Conservation (phyloP, 35 echinoderm and acorn worm species). For the Diadema setosum region DNA sequence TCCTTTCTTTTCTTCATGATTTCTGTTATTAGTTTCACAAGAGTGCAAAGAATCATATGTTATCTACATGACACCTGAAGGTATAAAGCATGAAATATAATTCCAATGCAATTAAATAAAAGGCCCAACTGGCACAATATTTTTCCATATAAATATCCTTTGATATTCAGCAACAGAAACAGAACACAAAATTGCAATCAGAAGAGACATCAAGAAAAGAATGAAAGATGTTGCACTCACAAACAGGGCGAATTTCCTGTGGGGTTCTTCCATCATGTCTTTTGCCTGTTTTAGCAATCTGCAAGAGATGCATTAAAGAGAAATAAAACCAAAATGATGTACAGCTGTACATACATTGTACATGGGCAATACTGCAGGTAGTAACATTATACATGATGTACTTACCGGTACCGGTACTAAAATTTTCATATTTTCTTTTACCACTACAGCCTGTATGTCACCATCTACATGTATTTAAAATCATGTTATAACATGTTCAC, state of each 20-base stretch:
- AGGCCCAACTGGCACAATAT: background rate
- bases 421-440: background rate
- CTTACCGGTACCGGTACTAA: background rate
- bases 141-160: background rate
- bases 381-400: background rate
- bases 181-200: background rate
- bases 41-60: too few species aligned
- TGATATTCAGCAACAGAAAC: background rate
- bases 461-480: background rate
- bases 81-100: background rate
- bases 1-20: too few species aligned
- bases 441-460: background rate
- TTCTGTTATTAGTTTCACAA: too few species aligned
- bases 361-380: background rate
- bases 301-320: background rate
- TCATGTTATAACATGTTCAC: too few species aligned
- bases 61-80: background rate
- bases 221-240: background rate
- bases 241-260: conserved; percentile 42
- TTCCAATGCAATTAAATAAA: background rate
- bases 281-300: conserved; percentile 29
- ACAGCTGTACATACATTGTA: background rate
- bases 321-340: background rate
- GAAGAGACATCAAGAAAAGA: background rate
- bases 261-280: conserved; percentile 25